Evolutionary conservation across 2,888 invertebrate genomes (phyloP).

Genomic region (Drosophila mercatorum): DNA sequence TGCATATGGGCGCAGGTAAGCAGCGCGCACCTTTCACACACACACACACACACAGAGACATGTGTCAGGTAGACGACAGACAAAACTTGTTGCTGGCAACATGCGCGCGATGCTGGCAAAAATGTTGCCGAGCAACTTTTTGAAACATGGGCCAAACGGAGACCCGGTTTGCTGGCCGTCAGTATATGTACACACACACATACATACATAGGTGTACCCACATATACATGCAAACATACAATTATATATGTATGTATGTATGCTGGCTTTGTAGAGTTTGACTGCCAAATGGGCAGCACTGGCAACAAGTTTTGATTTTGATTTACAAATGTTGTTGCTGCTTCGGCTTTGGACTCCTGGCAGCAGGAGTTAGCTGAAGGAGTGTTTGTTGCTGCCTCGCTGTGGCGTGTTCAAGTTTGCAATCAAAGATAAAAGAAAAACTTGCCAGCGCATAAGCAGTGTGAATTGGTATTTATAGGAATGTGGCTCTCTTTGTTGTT

Average conservation of each 20-base stretch:
- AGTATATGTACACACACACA: constrained; percentile 14
- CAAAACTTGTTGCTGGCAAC: constrained; percentile 78
- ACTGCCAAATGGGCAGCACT: constrained; percentile 66
- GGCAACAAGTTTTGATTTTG: constrained; percentile 61
- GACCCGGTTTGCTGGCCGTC: constrained; percentile 53
- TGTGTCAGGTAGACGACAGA: constrained; percentile 64
- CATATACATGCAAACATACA: constrained; percentile 3
- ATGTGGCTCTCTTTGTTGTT: constrained; percentile 57
- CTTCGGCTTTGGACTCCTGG: constrained; percentile 27
- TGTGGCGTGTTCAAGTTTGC: constrained; percentile 65
- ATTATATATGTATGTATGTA: constrained; percentile 9
- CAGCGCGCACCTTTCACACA: constrained; percentile 57
- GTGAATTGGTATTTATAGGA: constrained; percentile 78
- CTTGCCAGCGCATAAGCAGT: constrained; percentile 53
- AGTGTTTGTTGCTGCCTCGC: constrained; percentile 35
- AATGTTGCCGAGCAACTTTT: constrained; percentile 81
- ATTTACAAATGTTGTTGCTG: constrained; percentile 30
- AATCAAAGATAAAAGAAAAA: constrained; percentile 75
- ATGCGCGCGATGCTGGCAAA: constrained; percentile 69
- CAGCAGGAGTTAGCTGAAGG: constrained; percentile 59
- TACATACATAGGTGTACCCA: not conserved
- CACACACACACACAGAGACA: constrained; percentile 22
- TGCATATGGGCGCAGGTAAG: constrained; percentile 18
- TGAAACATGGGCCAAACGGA: constrained; percentile 51
- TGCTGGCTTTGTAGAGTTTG: constrained; percentile 47